Conservation (phyloP, 1,140 invertebrate genomes). For the Holcopasites calliopsidis region DNA sequence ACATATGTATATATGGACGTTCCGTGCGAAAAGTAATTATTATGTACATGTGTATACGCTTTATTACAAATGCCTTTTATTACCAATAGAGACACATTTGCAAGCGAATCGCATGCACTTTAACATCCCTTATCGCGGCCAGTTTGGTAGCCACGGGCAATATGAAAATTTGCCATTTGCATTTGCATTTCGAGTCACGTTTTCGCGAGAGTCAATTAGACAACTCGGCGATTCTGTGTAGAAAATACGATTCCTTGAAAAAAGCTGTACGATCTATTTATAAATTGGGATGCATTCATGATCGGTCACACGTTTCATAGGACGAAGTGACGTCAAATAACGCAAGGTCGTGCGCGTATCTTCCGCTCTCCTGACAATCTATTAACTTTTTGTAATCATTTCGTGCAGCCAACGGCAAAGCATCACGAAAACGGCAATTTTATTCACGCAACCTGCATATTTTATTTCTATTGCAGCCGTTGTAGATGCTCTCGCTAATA, state of each 20-base stretch:
- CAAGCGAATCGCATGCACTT: neutral
- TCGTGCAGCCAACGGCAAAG: neutral
- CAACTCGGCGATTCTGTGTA: too few species aligned
- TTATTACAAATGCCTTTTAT: neutral
- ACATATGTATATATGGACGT: too few species aligned
- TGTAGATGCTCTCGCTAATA: too few species aligned
- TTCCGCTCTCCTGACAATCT: neutral
- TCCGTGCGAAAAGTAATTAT: too few species aligned
- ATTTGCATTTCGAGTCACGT: neutral
- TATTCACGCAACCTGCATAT: too few species aligned
- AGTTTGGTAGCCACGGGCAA: too few species aligned
- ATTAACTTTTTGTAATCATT: constrained; percentile 7
- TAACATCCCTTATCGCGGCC: too few species aligned
- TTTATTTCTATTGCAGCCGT: too few species aligned
- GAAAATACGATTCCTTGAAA: neutral
- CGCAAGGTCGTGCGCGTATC: constrained; percentile 17
- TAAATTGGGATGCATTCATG: constrained; percentile 19
- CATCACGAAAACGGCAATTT: neutral
- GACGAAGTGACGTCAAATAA: constrained; percentile 22
- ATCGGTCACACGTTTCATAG: neutral
- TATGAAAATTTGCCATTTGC: neutral
- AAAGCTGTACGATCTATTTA: neutral
- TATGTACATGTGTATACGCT: too few species aligned
- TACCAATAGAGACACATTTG: neutral
- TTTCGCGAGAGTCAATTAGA: neutral